Conservation (phyloP, 2,113 vertebrate genomes). For the Hiodon tergisus region DNA sequence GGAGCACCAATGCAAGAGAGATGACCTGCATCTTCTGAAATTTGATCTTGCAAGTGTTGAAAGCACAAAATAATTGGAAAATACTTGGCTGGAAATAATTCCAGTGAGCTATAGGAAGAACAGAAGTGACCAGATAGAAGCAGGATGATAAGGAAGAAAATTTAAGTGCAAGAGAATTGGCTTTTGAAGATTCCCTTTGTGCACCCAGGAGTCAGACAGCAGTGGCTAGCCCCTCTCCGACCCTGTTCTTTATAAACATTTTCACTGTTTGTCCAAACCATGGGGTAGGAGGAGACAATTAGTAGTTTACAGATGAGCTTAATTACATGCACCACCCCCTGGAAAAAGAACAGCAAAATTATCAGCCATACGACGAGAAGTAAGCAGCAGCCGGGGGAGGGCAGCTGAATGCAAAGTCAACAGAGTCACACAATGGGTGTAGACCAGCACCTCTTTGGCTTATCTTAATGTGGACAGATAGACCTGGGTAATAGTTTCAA, state of each 20-base stretch:
- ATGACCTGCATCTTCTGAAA: conserved; percentile 38
- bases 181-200: not conserved
- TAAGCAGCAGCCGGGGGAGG: conserved; percentile 17
- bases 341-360: conserved; percentile 48
- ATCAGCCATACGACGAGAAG: conserved; percentile 37
- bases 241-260: conserved; percentile 52
- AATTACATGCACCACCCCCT: conserved; percentile 61
- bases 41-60: conserved; percentile 23
- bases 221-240: conserved; percentile 25
- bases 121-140: not conserved
- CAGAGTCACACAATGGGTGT: conserved; percentile 45
- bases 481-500: conserved; percentile 27
- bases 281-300: conserved; percentile 76
- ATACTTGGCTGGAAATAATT: not conserved
- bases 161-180: conserved; percentile 7
- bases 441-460: conserved; percentile 38
- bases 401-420: conserved; percentile 39
- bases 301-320: conserved; percentile 80
- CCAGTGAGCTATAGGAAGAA: not conserved
- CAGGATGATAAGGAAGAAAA: not conserved
- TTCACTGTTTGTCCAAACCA: conserved; percentile 67
- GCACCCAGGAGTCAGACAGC: conserved; percentile 4
- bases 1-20: conserved; percentile 32
- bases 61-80: not conserved
- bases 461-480: conserved; percentile 51